A percentile compares a stretch with the other conserved stretches of the same genome.
phyloP scores from a whole-genome alignment of 2,113 vertebrate species.

The Condylura cristata region DNA sequence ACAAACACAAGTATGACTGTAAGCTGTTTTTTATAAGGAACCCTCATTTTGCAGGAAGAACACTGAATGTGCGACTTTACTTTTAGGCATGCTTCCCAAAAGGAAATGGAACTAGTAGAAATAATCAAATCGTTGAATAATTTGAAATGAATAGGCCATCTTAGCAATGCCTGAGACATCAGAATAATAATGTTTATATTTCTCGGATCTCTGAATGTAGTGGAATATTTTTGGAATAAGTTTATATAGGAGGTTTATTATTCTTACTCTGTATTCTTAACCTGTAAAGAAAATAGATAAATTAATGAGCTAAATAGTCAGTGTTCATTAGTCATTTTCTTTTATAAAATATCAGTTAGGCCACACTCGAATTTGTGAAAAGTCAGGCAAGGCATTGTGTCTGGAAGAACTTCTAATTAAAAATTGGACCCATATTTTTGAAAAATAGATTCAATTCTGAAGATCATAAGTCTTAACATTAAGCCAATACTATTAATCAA shows the following conservation, averaged over 20 bases:
- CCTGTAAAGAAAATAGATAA: background rate
- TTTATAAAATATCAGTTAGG: constrained; percentile 1
- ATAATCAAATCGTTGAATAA: background rate
- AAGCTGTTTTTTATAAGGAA: background rate
- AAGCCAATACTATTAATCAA: background rate
- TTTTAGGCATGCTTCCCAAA: background rate
- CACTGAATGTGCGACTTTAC: background rate
- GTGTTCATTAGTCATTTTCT: background rate
- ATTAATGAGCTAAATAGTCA: background rate
- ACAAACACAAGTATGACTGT: background rate
- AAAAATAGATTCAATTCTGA: background rate
- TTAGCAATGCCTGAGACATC: background rate
- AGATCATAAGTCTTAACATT: background rate
- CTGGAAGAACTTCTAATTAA: background rate
- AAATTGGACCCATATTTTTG: background rate
- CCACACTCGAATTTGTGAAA: background rate
- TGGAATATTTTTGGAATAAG: background rate
- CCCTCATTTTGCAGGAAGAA: background rate
- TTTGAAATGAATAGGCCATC: background rate
- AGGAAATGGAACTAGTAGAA: background rate
- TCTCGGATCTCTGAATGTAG: background rate
- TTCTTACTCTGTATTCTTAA: no score
- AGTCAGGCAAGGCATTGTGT: background rate
- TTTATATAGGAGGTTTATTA: background rate
- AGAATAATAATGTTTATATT: background rate